Percentiles rank a stretch among this genome's conserved stretches.
Evolutionary conservation across 2,888 invertebrate species (phyloP).

Genomic region (Poecilobothrus nobilitatus): DNA sequence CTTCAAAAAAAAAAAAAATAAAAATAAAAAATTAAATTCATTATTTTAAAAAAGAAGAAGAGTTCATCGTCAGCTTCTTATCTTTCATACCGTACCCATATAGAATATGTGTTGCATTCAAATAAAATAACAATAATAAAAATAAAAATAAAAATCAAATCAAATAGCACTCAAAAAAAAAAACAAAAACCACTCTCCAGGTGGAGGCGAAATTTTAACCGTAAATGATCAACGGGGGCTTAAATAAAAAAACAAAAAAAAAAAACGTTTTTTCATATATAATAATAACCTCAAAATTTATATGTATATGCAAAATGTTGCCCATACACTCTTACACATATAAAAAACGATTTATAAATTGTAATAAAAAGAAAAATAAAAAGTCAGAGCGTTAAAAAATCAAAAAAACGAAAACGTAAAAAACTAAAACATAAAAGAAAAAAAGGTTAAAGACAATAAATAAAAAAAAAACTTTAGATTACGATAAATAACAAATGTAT

Average conservation of each 20-base stretch:
- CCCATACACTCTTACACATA: too few relatives aligned
- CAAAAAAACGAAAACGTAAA: slow-evolving; percentile 13
- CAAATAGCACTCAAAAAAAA: background rate
- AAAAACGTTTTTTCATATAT: background rate
- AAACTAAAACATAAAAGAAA: background rate
- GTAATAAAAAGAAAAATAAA: background rate
- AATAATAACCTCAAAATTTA: too few relatives aligned
- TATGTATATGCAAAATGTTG: too few relatives aligned
- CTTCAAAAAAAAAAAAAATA: background rate
- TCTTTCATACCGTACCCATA: background rate
- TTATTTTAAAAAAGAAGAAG: background rate
- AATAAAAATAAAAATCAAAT: background rate
- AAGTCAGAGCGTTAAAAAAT: slow-evolving; percentile 12
- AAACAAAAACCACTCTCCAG: slow-evolving; percentile 10
- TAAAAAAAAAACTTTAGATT: background rate
- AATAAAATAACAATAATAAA: background rate
- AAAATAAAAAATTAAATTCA: background rate
- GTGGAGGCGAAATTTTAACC: slow-evolving; percentile 17
- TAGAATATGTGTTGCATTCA: background rate
- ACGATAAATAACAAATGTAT: slow-evolving; percentile 5
- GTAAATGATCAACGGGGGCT: slow-evolving; percentile 19
- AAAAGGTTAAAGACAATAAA: background rate
- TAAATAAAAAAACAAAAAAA: slow-evolving; percentile 14
- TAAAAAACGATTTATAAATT: too few relatives aligned
- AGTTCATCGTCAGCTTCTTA: slow-evolving; percentile 12